Conservation (phyloP, 1,140 invertebrate species). For the Geopemphigus sp. region DNA sequence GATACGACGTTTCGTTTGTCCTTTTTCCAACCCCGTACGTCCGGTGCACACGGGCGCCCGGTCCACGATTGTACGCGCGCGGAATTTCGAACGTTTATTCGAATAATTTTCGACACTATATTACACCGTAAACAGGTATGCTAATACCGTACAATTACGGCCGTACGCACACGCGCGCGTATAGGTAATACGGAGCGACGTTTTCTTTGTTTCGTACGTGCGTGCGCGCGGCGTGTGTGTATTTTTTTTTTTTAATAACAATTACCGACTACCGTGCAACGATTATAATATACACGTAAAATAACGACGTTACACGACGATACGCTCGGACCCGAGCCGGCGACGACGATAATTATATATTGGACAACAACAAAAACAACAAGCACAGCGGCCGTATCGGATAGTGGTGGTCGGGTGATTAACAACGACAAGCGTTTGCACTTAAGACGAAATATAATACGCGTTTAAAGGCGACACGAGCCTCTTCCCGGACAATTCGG, state of each 20-base stretch:
- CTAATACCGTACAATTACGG: background rate
- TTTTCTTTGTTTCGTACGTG: background rate
- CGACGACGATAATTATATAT: slow-evolving; percentile 25
- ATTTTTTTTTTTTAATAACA: background rate
- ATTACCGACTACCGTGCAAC: background rate
- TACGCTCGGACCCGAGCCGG: slow-evolving; percentile 1
- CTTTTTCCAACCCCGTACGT: no score
- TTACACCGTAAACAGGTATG: no score
- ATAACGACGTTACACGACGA: background rate
- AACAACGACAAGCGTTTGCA: slow-evolving; percentile 26
- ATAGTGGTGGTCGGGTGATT: background rate
- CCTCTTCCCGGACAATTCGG: background rate
- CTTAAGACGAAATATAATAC: slow-evolving; percentile 8
- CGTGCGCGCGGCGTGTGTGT: background rate
- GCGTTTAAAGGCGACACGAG: no score
- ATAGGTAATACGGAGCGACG: background rate
- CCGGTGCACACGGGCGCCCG: no score
- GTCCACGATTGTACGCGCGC: no score
- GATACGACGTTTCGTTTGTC: no score
- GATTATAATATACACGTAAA: slow-evolving; percentile 12
- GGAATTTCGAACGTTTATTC: background rate
- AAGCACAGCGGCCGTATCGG: background rate
- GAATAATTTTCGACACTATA: no score
- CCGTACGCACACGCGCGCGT: background rate
- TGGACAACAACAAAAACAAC: background rate